Base-by-base conservation (phyloP, 2,888 invertebrate species). In the Lasioglossum marginatum region DNA sequence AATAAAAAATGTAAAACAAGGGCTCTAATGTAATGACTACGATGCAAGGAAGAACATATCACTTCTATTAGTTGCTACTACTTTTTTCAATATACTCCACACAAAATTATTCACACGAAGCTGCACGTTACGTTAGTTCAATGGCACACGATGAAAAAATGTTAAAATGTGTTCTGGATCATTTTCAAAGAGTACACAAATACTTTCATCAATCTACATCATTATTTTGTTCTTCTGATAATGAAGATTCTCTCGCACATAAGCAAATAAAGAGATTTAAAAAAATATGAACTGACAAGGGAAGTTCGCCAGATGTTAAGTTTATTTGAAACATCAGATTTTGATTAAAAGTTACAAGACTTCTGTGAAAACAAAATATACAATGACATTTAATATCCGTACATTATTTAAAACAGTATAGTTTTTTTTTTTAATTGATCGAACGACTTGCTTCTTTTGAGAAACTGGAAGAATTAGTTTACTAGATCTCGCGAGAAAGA, bases 1-100 rank as follows among this genome's bases (percentile, higher is more conserved):
- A n/a, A 34, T 45, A 14, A 66, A 34, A 45, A 66, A 10, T 66
- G 6, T 40, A 40, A 37, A 70, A 8, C 19, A 40, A 40, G 40
- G 34, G 43, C 43, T 45, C 45, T 34, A 66, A n/a, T n/a, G 31
- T 34, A 23, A 31, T 37, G 14, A 31, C 43, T 63, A 43, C 40
- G 34, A 66, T 77, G 45, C 76, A 66, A 77, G 43, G 23, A 66
- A 43, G 43, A 66, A 31, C 45, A 16, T n/a, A 31, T 77, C 27
- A 77, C 45, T 66, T 66, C 19, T 77, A 16, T 16, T n/a, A 12
- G 57, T 57, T n/a, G n/a, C 12, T 0, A n/a, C n/a, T 10, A n/a
- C 10, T n/a, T n/a, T 10, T 57, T 10, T 10, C 57, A 57, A 27
- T 60, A 27, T 14, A 60, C 5, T 60, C 60, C 27, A 60, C 27